Percentiles rank a stretch among this genome's conserved stretches.
Evolutionary conservation across 1,140 invertebrate genomes (phyloP).

Genomic region (Lysiphlebus fabarum): DNA sequence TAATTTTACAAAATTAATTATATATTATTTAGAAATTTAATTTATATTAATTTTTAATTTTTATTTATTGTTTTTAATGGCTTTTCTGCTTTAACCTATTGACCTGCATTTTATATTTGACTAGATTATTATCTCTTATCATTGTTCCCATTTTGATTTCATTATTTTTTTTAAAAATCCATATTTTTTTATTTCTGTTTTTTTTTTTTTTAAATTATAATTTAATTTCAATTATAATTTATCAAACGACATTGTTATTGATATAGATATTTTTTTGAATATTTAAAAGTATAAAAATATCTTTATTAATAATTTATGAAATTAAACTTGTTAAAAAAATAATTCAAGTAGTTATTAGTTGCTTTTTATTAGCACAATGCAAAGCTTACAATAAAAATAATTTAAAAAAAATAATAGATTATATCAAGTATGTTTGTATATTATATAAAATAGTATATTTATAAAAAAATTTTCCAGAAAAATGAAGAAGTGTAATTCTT

Average conservation of each 20-base stretch:
- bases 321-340: too few relatives aligned
- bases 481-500: conserved; percentile 29
- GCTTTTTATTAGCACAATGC: too few relatives aligned
- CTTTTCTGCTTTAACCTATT: conserved; percentile 16
- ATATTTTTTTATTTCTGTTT: background rate
- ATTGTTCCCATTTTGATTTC: background rate
- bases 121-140: conserved; percentile 12
- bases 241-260: background rate
- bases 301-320: too few relatives aligned
- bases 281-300: too few relatives aligned
- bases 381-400: too few relatives aligned
- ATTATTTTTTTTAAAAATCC: background rate
- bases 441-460: too few relatives aligned
- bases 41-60: background rate
- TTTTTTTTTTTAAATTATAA: background rate
- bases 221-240: background rate
- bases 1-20: conserved; percentile 1
- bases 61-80: background rate
- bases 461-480: background rate
- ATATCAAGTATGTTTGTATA: too few relatives aligned
- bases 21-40: background rate
- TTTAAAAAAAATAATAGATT: too few relatives aligned
- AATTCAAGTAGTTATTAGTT: too few relatives aligned
- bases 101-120: conserved; percentile 22
- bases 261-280: too few relatives aligned